Percentiles rank a stretch among this genome's conserved stretches.
Conservation (phyloP, 2,113 vertebrate genomes). For the Cardinalis cardinalis region DNA sequence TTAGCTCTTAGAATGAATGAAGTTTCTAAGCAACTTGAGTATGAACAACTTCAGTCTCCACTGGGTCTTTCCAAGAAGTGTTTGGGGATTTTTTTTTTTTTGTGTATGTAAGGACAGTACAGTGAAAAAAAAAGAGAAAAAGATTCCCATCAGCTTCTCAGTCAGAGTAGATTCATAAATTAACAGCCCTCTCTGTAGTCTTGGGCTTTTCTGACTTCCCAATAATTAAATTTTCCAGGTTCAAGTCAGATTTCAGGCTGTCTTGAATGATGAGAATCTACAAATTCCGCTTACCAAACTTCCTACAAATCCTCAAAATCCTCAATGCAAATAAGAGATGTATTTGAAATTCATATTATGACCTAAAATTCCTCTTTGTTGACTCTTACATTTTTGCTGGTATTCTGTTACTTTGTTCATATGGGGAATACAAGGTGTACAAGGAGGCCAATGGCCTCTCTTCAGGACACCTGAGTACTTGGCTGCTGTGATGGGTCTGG, state of each 20-base stretch:
- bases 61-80: not conserved
- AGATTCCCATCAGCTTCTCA: not conserved
- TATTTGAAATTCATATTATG: not conserved
- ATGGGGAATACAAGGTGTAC: rapidly evolving
- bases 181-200: not conserved
- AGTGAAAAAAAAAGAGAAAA: not conserved
- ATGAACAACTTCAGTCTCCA: constrained; percentile 4
- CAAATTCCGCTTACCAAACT: not conserved
- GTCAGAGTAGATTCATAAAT: not conserved
- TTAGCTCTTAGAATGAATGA: constrained; percentile 54
- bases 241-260: not conserved
- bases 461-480: not conserved
- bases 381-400: not conserved
- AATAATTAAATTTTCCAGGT: not conserved
- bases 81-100: not conserved
- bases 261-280: not conserved
- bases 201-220: not conserved
- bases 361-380: not conserved
- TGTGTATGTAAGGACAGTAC: not conserved
- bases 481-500: not conserved
- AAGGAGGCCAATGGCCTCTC: rapidly evolving
- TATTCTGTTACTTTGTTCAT: not conserved
- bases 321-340: not conserved
- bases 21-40: constrained; percentile 29
- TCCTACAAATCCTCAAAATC: not conserved